Base-by-base conservation (phyloP, 2,888 invertebrate genomes). In the Pandemis corylana region DNA sequence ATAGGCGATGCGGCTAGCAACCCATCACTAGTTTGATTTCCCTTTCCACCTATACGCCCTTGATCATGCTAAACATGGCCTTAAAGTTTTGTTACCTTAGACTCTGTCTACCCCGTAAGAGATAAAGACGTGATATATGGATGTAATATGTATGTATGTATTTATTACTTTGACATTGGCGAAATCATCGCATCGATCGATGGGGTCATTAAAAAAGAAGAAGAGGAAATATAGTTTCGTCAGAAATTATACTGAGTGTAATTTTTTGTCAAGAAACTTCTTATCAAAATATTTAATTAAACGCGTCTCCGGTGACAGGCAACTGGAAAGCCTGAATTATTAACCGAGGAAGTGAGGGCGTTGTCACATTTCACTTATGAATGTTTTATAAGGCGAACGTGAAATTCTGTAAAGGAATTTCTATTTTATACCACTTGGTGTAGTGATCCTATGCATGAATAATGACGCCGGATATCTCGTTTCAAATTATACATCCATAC, bases 281-380 rank as follows among this genome's bases (percentile, higher is more conserved):
- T 72, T 72, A 49, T 61, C 51, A 41, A 51, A 51, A 67, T 72
- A 72, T 67, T 67, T 62, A 67, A 62, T 62, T 61, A 51, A 51
- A 15, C 28, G 44, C 7, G 65, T 65, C 65, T 65, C 13, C 5
- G 15, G 67, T 15, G 62, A 28, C 72, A 70, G 63, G 20, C 2
- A 12, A 42, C 13, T 13, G 72, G 36, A 53, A 68, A 63, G 44
- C 63, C 68, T 68, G 72, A 72, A 72, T 72, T 53, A 72, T 72
- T 63, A 12, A 72, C 2, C 2, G 13, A 10, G 28, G 53, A 66
- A 66, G 62, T 72, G 68, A 63, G 63, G 63, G 46, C 42, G 68
- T 46, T 63, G 63, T 72, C 68, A 68, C 72, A 72, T 72, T 68
- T 64, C 72, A 63, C 53, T 62, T 13, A 51, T 63, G 68, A 72